Evolutionary conservation across 2,797 vertebrate species (phyloP).

Genomic region (Neosilurus mollespiculum): DNA sequence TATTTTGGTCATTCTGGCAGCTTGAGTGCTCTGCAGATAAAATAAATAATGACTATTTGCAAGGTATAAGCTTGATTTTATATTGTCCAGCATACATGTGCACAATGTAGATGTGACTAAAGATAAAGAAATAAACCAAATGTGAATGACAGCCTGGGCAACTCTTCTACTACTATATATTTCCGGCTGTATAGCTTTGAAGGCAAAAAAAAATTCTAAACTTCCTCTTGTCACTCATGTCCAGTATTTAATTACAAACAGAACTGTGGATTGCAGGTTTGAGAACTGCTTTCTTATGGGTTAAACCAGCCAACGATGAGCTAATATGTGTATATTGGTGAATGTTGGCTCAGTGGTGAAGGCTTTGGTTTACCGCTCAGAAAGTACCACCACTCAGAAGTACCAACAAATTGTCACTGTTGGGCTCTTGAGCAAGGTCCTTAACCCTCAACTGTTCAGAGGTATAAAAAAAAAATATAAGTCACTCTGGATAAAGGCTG

Average conservation of each 20-base stretch:
- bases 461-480: too few species aligned
- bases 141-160: not conserved
- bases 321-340: too few species aligned
- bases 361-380: too few species aligned
- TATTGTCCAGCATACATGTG: not conserved
- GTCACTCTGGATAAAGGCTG: too few species aligned
- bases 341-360: too few species aligned
- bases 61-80: not conserved
- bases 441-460: too few species aligned
- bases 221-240: not conserved
- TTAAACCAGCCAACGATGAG: too few species aligned
- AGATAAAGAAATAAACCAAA: not conserved
- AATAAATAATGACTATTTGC: conserved; percentile 18
- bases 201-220: too few species aligned
- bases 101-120: not conserved
- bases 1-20: conserved; percentile 15
- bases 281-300: too few species aligned
- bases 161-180: not conserved
- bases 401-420: too few species aligned
- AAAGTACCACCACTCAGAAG: too few species aligned
- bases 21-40: conserved; percentile 15
- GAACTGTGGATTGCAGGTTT: not conserved
- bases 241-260: not conserved
- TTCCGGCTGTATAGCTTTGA: not conserved
- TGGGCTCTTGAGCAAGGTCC: too few species aligned